Conservation (phyloP, 2,797 vertebrate species). For the Adrianichthys oophorus region DNA sequence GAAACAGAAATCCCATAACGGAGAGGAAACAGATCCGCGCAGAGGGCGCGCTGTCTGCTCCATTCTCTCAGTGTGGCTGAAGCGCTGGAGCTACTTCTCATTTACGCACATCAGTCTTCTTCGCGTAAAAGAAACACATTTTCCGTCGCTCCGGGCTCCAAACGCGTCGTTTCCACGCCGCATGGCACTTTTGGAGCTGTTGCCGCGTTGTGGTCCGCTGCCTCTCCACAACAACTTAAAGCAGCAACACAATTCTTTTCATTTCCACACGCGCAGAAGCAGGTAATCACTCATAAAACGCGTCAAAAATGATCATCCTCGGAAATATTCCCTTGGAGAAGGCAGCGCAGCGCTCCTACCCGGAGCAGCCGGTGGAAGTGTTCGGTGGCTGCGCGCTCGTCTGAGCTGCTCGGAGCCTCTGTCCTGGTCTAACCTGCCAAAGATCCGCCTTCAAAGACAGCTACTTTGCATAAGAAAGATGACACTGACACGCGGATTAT, state of each 20-base stretch:
- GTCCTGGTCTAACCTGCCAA: slow-evolving; percentile 82
- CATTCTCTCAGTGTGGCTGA: slow-evolving; percentile 49
- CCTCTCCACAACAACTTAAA: slow-evolving; percentile 40
- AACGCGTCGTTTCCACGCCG: slow-evolving; percentile 17
- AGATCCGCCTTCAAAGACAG: slow-evolving; percentile 90
- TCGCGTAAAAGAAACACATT: slow-evolving; percentile 3
- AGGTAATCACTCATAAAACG: slow-evolving; percentile 4
- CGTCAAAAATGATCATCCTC: slow-evolving; percentile 24
- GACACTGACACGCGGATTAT: slow-evolving; percentile 91
- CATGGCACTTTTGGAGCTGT: slow-evolving; percentile 39
- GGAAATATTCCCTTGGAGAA: slow-evolving; percentile 23
- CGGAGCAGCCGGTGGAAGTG: slow-evolving; percentile 32
- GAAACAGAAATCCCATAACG: slow-evolving; percentile 37
- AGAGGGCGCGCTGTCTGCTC: slow-evolving; percentile 47
- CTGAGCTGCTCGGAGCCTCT: slow-evolving; percentile 69
- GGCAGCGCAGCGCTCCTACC: slow-evolving; percentile 33
- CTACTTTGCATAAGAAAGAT: slow-evolving; percentile 97
- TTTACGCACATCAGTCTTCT: neutral
- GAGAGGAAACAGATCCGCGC: slow-evolving; percentile 19
- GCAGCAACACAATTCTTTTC: slow-evolving; percentile 3
- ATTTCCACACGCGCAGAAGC: slow-evolving; percentile 8
- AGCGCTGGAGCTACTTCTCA: slow-evolving; percentile 22
- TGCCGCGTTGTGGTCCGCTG: slow-evolving; percentile 11
- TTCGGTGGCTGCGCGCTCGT: slow-evolving; percentile 62
- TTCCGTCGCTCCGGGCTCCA: slow-evolving; percentile 16